Base-by-base conservation (phyloP, 2,797 vertebrate genomes). In the Telmatherina bonti region DNA sequence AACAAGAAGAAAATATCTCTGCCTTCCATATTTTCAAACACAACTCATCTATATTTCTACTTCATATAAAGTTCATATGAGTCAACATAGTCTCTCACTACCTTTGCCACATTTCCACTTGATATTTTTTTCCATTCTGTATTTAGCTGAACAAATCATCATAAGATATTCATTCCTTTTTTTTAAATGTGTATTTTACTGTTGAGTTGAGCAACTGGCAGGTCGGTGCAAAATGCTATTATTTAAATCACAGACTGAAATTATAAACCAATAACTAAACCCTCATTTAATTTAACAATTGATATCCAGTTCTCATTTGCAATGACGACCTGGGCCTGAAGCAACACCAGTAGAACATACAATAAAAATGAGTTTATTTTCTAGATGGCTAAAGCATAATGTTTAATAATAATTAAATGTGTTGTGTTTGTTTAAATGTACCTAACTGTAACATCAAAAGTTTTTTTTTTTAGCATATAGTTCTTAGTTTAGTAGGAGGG, bases 101-200 rank as follows among this genome's bases (percentile, higher is more conserved):
- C 30, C 59, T 67, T 66, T 41, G 35, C 7, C 52, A 52, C 16
- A n/a, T n/a, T n/a, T n/a, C 13, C 49, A 31, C 20, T 47, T 26
- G 38, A 29, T 11, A 41, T 41, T 62, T 45, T 33, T 16, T 30
- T 16, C 24, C 36, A 20, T 15, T 8, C 26, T 36, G 16, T 15
- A 26, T 9, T 38, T 9, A 59, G 24, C 18, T 41, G 7, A 5
- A 10, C 15, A 52, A 27, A 27, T 53, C 13, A 45, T 45, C 16
- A 36, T 36, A 36, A 2, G 11, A 33, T 36, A 13, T 11, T 27
- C n/a, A n/a, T n/a, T n/a, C n/a, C n/a, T n/a, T n/a, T n/a, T n/a
- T n/a, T n/a, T n/a, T n/a, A n/a, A n/a, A n/a, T n/a, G n/a, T n/a
- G n/a, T n/a, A n/a, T n/a, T n/a, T n/a, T n/a, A n/a, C n/a, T 7